Evolutionary conservation across 2,797 vertebrate species (phyloP).

Genomic region (Brachyalestes nurse): DNA sequence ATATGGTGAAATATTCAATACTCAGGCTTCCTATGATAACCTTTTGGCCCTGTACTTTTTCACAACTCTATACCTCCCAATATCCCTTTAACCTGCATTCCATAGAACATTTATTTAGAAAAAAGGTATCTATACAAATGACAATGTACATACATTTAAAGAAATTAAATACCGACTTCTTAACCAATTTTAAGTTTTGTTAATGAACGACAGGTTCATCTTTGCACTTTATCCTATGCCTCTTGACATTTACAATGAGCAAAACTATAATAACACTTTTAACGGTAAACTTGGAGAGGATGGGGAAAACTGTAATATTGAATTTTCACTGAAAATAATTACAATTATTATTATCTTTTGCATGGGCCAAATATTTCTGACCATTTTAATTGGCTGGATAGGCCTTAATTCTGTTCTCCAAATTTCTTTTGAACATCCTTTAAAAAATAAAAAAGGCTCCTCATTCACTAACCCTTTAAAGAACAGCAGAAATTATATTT

Average conservation of each 20-base stretch:
- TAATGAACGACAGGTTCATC: background rate
- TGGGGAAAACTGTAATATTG: background rate
- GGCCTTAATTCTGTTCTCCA: background rate
- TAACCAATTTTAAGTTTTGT: conserved; percentile 15
- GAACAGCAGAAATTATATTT: conserved; percentile 33
- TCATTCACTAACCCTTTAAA: conserved; percentile 45
- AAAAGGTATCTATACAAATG: conserved; percentile 63
- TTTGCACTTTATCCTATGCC: conserved; percentile 3
- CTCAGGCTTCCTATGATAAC: conserved; percentile 56
- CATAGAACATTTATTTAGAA: conserved; percentile 60
- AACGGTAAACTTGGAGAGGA: background rate
- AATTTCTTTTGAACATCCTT: conserved; percentile 19
- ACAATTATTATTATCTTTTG: background rate
- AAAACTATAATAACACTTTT: background rate
- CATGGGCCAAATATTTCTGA: background rate
- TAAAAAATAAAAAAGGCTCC: conserved; percentile 37
- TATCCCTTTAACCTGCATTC: conserved; percentile 48
- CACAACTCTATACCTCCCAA: conserved; percentile 54
- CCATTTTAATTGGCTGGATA: background rate
- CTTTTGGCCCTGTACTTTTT: conserved; percentile 75
- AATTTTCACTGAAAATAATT: conserved; percentile 9
- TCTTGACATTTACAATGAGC: conserved; percentile 17
- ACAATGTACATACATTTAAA: conserved; percentile 58
- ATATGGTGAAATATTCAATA: conserved; percentile 41
- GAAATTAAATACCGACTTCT: conserved; percentile 28